These are phyloP conservation scores for Deilephila elpenor DNA, from an alignment of 2,888 invertebrate genomes.

Conservation along the genomic window DNA sequence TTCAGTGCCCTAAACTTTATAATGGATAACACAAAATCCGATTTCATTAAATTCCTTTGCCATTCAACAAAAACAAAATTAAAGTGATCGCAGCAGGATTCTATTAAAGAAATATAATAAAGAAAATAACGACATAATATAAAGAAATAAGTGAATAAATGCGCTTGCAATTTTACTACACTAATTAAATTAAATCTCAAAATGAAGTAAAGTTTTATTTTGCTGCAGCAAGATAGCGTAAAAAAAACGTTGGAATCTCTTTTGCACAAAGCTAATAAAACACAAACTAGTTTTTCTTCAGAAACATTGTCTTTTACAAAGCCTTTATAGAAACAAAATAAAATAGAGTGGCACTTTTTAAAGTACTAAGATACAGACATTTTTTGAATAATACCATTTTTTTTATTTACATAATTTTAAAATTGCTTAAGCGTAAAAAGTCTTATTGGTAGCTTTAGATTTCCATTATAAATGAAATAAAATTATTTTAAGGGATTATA, in stretches of 20 bases:
- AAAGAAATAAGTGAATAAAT: background rate
- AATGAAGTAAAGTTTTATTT: background rate
- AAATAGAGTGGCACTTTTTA: background rate
- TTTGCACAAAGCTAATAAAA: background rate
- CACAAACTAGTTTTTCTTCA: background rate
- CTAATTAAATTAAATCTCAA: background rate
- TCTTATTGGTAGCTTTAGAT: too few relatives aligned
- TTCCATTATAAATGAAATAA: too few relatives aligned
- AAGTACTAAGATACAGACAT: background rate
- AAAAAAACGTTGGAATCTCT: background rate
- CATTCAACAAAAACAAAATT: background rate
- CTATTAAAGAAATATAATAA: background rate
- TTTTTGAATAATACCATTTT: too few relatives aligned
- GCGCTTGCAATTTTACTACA: background rate
- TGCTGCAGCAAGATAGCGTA: background rate
- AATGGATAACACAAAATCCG: too few relatives aligned
- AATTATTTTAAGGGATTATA: too few relatives aligned
- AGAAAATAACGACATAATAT: background rate
- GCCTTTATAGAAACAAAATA: background rate
- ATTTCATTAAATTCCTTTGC: too few relatives aligned
- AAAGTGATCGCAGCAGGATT: background rate
- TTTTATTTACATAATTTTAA: too few relatives aligned
- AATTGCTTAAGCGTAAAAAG: too few relatives aligned
- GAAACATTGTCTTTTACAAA: background rate
- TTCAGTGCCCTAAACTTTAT: too few relatives aligned